Conservation (phyloP, 2,113 vertebrate species). For the Dryoscopus gambensis region DNA sequence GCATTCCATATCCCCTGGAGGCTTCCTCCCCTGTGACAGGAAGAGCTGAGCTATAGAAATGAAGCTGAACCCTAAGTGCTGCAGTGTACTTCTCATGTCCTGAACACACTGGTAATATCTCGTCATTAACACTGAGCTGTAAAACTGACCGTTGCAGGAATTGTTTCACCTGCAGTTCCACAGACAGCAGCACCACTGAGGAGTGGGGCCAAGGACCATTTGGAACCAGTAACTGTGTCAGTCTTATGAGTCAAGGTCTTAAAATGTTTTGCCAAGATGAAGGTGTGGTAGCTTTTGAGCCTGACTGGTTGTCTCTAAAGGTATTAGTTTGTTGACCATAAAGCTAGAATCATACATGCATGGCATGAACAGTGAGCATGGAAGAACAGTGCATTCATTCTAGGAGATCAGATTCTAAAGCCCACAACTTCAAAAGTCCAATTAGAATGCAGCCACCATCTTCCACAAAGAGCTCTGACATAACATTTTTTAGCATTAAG, state of each 20-base stretch:
- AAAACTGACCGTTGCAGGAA: not conserved
- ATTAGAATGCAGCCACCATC: not conserved
- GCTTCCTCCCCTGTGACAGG: not conserved
- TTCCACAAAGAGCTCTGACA: not conserved
- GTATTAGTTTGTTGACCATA: not conserved
- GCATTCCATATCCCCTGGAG: not conserved
- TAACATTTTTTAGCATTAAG: not conserved
- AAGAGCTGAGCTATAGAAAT: not conserved
- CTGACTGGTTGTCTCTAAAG: not conserved
- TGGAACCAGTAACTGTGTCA: not conserved
- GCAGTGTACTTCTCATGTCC: not conserved
- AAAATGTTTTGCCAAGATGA: not conserved
- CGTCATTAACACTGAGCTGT: not conserved
- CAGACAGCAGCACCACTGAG: not conserved
- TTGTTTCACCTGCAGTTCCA: not conserved
- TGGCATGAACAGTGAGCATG: not conserved
- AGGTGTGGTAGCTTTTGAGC: not conserved
- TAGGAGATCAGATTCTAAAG: not conserved
- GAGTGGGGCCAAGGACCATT: not conserved
- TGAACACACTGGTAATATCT: not conserved
- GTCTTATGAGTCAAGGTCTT: not conserved
- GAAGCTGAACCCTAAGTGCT: not conserved
- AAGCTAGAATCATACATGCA: not conserved
- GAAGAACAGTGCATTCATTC: not conserved
- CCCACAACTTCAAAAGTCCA: not conserved